Conservation (phyloP, 2,797 vertebrate genomes). For the Orestias chungarensis region DNA sequence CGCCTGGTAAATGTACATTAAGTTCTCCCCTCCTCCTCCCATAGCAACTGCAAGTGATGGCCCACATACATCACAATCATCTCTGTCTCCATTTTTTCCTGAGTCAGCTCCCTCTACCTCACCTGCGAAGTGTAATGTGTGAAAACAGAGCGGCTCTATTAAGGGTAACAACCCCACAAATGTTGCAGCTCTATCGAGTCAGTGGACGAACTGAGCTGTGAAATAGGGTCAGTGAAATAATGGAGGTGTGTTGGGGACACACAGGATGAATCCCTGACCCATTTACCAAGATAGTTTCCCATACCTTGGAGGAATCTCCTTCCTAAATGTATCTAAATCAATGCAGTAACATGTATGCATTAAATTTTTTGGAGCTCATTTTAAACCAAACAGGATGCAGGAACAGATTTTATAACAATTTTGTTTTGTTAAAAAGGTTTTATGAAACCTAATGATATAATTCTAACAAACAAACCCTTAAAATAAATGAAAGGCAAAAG, state of each 20-base stretch:
- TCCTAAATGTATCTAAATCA: slow-evolving; percentile 14
- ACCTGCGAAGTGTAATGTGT: slow-evolving; percentile 30
- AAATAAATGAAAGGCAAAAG: slow-evolving; percentile 14
- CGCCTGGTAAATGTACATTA: neutral
- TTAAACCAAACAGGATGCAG: neutral
- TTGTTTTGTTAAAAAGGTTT: no score
- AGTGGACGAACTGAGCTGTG: slow-evolving; percentile 30
- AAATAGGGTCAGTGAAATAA: slow-evolving; percentile 52
- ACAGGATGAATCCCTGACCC: slow-evolving; percentile 31
- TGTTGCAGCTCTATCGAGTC: slow-evolving; percentile 20
- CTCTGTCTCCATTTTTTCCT: slow-evolving; percentile 22
- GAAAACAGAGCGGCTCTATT: slow-evolving; percentile 39
- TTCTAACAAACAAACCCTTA: slow-evolving; percentile 2
- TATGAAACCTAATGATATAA: neutral
- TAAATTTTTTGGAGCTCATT: neutral
- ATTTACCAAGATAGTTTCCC: slow-evolving; percentile 22
- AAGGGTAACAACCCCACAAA: slow-evolving; percentile 44
- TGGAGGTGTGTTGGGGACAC: slow-evolving; percentile 23
- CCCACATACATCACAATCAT: slow-evolving; percentile 49
- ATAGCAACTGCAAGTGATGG: slow-evolving; percentile 38
- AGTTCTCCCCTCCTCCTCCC: slow-evolving; percentile 25
- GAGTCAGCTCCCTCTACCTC: slow-evolving; percentile 39
- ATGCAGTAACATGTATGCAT: neutral
- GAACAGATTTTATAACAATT: no score
- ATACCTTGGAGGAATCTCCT: slow-evolving; percentile 17